phyloP scores from a whole-genome alignment of 2,797 vertebrate genomes.

The Myiothlypis coronata region DNA sequence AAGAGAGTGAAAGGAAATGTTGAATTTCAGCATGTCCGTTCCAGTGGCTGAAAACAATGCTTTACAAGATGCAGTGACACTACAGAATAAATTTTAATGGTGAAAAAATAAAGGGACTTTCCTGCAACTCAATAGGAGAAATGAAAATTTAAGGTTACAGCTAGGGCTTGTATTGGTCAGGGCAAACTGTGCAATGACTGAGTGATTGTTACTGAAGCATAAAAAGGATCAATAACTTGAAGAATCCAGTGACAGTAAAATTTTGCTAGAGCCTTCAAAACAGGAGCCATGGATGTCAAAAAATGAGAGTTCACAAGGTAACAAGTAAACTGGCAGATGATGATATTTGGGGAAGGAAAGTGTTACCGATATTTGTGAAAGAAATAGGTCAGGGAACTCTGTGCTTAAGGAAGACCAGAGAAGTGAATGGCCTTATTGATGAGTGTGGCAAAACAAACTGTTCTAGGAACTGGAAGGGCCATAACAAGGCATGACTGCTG shows the following conservation, averaged over 20 bases:
- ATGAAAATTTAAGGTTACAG: not conserved
- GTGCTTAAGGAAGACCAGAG: not conserved
- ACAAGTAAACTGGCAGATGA: not conserved
- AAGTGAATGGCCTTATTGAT: not conserved
- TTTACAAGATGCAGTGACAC: not conserved
- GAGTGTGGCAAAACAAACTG: not conserved
- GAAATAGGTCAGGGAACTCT: not conserved
- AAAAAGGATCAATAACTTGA: not conserved
- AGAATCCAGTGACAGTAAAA: not conserved
- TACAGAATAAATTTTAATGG: not conserved
- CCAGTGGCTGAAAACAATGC: not conserved
- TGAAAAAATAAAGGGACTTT: not conserved
- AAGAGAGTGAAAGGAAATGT: not conserved
- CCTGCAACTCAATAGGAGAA: not conserved
- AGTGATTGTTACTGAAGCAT: not conserved
- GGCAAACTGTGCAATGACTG: not conserved
- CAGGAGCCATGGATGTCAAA: not conserved
- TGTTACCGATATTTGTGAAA: not conserved
- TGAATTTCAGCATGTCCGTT: not conserved
- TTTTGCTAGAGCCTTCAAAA: not conserved
- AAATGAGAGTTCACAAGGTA: not conserved
- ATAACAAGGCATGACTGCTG: not conserved
- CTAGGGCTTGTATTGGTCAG: not conserved
- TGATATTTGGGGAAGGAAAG: not conserved
- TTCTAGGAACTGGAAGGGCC: not conserved